Conservation (phyloP, 2,888 invertebrate species). For the Thalpophila matura region DNA sequence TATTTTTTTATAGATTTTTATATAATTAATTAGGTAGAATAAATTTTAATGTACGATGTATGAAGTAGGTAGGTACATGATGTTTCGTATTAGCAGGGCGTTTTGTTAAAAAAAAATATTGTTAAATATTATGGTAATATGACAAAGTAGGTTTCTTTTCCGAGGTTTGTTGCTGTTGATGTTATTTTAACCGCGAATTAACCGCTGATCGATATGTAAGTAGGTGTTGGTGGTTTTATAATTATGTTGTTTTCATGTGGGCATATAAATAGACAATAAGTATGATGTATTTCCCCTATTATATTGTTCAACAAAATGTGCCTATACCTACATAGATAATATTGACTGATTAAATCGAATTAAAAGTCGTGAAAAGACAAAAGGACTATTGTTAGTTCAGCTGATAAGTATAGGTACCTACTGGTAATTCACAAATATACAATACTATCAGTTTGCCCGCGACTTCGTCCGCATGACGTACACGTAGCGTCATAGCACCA, state of each 20-base stretch:
- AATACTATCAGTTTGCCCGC: too few relatives aligned
- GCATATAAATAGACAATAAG: not conserved
- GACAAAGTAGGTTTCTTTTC: not conserved
- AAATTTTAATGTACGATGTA: too few relatives aligned
- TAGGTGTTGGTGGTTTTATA: not conserved
- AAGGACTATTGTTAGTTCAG: not conserved
- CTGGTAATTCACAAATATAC: too few relatives aligned
- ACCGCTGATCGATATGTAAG: not conserved
- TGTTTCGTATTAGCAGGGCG: not conserved
- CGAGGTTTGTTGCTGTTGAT: not conserved
- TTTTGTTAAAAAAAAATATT: not conserved
- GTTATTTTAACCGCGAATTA: not conserved
- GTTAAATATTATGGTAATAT: not conserved
- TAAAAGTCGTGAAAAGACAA: not conserved
- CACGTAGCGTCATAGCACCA: too few relatives aligned
- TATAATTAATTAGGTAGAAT: too few relatives aligned
- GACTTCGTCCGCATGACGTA: too few relatives aligned
- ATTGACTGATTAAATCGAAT: too few relatives aligned
- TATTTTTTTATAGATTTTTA: not conserved
- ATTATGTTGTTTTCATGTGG: not conserved
- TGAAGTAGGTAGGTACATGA: too few relatives aligned
- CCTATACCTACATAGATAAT: too few relatives aligned
- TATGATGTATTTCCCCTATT: constrained; percentile 1
- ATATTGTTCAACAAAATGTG: not conserved
- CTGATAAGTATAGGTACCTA: too few relatives aligned